phyloP scores from a whole-genome alignment of 2,113 vertebrate species.

The Daubentonia madagascariensis region DNA sequence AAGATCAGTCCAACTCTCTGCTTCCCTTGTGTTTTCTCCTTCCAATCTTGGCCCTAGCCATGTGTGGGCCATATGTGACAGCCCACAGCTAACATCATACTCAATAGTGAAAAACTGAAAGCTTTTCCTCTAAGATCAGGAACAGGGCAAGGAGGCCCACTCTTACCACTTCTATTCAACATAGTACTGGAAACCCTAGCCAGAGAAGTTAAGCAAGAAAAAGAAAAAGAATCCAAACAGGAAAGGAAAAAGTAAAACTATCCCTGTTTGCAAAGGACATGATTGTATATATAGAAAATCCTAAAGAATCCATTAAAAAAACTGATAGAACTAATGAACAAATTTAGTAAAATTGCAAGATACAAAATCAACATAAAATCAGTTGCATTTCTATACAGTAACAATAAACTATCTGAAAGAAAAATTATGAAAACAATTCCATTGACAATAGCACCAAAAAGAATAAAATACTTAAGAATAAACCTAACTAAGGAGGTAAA shows the following conservation, averaged over 20 bases:
- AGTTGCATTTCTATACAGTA: not conserved
- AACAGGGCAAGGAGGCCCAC: not conserved
- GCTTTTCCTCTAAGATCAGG: not conserved
- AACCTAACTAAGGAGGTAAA: not conserved
- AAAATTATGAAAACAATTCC: not conserved
- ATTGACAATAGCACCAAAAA: not conserved
- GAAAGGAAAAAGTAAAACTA: not conserved
- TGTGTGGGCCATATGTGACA: not conserved
- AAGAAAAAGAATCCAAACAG: not conserved
- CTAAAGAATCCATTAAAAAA: not conserved
- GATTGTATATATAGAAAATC: not conserved
- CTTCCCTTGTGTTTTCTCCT: not conserved
- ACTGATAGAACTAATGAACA: not conserved
- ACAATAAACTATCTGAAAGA: not conserved
- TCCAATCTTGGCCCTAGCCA: not conserved
- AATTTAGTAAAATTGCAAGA: not conserved
- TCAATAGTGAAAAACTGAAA: not conserved
- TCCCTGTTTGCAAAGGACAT: not conserved
- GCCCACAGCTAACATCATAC: not conserved
- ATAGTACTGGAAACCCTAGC: not conserved
- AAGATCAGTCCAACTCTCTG: conserved; percentile 4
- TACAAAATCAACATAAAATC: not conserved
- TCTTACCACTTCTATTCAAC: not conserved
- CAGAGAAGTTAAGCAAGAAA: not conserved
- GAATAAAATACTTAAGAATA: not conserved